Evolutionary conservation across 2,888 invertebrate species (phyloP), one percentile per base, ranked within the genome.

Genomic region (Euplagia quadripunctaria): DNA sequence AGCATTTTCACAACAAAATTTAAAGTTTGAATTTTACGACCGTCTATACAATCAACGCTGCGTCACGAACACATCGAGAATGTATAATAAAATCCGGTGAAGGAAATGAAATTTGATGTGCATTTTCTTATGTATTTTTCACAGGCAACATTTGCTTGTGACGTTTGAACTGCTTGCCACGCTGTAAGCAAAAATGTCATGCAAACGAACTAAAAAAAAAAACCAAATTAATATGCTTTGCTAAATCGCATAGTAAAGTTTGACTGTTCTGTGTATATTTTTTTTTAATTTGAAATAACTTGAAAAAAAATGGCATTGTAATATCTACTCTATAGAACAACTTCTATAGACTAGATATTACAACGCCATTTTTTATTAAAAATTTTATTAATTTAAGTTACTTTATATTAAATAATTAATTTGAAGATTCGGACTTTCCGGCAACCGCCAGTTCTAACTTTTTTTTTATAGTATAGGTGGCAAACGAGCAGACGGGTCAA

Each of bases 51-150:
- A 93, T 91, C 91, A 91, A 82, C 80, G 81, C 76, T 79, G 84
- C 88, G 92, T 94, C 94, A 90, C 83, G 79, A 85, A 83, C 91
- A 92, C 85, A 90, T 90, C 90, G 89, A 85, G 81, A 88, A 86
- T 86, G 86, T 87, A 91, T 91, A 90, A 93, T 91, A 90, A 91
- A 92, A 93, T 90, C 87, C 86, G 83, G 84, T 75, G 86, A 82
- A 88, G 89, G 89, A 91, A 91, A 92, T 91, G 88, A 90, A 89
- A 89, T 89, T 89, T 87, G 84, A 88, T 88, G 89, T 89, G 86
- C 87, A 88, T 89, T 91, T 91, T 90, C 88, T 91, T 86, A 86
- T 79, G 88, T 87, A 91, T 90, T 88, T 88, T 86, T 80, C 84
- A 82, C 82, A 81, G 31, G 79, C 78, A 85, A 84, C 88, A 88